phyloP scores from a whole-genome alignment of 1,140 invertebrate genomes.

The Camponotus vicinus region DNA sequence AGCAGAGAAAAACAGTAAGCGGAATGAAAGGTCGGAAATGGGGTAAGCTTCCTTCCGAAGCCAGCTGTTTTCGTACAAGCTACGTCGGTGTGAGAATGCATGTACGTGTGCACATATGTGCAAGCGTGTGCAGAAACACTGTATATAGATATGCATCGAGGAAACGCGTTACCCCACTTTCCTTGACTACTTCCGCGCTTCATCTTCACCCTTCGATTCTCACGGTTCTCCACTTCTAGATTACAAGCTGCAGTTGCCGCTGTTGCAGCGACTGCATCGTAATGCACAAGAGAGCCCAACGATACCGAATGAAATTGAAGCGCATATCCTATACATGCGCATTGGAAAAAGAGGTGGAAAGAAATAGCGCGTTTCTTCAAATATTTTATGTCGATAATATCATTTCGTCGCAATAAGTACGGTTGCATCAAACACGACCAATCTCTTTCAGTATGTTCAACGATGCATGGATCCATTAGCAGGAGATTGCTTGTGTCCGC shows the following conservation, averaged over 20 bases:
- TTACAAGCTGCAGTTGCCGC: conserved; percentile 68
- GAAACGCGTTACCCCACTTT: conserved; percentile 64
- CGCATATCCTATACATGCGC: conserved; percentile 62
- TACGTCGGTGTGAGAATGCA: background rate
- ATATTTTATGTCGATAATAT: conserved; percentile 70
- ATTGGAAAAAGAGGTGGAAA: background rate
- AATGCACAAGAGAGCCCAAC: conserved; percentile 69
- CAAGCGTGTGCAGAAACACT: background rate
- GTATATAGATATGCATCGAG: conserved; percentile 55
- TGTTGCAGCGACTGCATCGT: conserved; percentile 59
- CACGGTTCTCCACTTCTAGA: conserved; percentile 73
- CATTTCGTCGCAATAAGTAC: conserved; percentile 33
- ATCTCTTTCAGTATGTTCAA: conserved; percentile 38
- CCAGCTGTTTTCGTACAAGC: conserved; percentile 54
- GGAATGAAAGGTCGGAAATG: conserved; percentile 55
- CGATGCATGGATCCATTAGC: conserved; percentile 22
- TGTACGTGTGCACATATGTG: background rate
- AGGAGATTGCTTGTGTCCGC: conserved; percentile 37
- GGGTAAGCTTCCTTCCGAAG: conserved; percentile 49
- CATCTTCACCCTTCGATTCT: conserved; percentile 78
- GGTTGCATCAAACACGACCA: conserved; percentile 27
- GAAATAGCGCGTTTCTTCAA: conserved; percentile 49
- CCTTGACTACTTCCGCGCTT: conserved; percentile 68
- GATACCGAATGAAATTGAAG: conserved; percentile 69
- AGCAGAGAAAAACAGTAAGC: conserved; percentile 38